Conservation (phyloP, 1,140 invertebrate genomes). For the Acromyrmex heyeri region DNA sequence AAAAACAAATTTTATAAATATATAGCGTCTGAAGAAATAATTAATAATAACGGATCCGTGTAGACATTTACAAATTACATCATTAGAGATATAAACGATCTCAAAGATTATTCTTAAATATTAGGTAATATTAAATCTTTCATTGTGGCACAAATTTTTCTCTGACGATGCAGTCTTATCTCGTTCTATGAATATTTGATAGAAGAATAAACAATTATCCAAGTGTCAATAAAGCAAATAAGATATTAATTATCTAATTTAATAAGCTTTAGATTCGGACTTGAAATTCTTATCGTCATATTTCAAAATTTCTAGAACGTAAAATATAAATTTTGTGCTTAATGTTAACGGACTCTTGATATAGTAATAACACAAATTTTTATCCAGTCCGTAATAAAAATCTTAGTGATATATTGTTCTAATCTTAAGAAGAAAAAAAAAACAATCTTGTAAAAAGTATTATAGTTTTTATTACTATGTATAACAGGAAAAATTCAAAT, state of each 20-base stretch:
- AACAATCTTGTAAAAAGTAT: slow-evolving; percentile 3
- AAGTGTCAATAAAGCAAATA: not conserved
- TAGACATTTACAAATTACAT: slow-evolving; percentile 27
- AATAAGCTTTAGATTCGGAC: slow-evolving; percentile 16
- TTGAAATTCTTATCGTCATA: slow-evolving; percentile 27
- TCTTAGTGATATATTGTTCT: not conserved
- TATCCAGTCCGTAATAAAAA: slow-evolving; percentile 3
- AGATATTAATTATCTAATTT: not conserved
- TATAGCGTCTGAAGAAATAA: slow-evolving; percentile 8
- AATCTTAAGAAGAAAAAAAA: slow-evolving; percentile 27
- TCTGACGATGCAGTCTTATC: not conserved
- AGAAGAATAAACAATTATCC: not conserved
- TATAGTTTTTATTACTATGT: slow-evolving; percentile 29
- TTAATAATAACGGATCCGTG: slow-evolving; percentile 1
- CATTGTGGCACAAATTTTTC: slow-evolving; percentile 20
- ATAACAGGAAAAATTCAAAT: not conserved
- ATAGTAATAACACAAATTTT: slow-evolving; percentile 10
- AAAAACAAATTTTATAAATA: slow-evolving; percentile 22
- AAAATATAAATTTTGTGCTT: slow-evolving; percentile 33
- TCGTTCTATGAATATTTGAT: slow-evolving; percentile 1
- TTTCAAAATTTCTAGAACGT: not conserved
- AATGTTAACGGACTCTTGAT: not conserved
- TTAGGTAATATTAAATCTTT: slow-evolving; percentile 8
- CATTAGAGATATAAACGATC: slow-evolving; percentile 3
- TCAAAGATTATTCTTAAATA: slow-evolving; percentile 20